Percentiles rank a stretch among this genome's conserved stretches.
Evolutionary conservation across 2,888 invertebrate species (phyloP).

Genomic region (Caenorhabditis uteleia): DNA sequence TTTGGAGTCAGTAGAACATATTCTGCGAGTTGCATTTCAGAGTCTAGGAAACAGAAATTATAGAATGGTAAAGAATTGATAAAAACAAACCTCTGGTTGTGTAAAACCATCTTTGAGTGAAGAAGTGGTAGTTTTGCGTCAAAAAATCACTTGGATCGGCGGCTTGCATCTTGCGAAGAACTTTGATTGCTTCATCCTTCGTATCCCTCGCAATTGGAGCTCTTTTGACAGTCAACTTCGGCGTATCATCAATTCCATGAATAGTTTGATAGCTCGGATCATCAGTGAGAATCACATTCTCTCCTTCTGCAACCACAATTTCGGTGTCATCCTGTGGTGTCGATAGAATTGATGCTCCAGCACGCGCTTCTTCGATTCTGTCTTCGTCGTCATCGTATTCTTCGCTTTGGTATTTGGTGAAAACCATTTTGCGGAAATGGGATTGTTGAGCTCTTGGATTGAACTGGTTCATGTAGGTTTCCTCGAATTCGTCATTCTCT

Average conservation of each 20-base stretch:
- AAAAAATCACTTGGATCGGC: slow-evolving; percentile 5
- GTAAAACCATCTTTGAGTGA: slow-evolving; percentile 21
- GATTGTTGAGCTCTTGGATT: no score
- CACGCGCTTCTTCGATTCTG: no score
- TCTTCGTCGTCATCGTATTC: no score
- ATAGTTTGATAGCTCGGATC: slow-evolving; percentile 10
- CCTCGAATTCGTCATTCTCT: no score
- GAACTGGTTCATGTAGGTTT: no score
- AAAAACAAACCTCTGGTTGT: slow-evolving; percentile 12
- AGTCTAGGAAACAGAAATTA: neutral
- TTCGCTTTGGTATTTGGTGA: no score
- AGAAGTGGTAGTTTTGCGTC: slow-evolving; percentile 9
- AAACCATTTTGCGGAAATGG: no score
- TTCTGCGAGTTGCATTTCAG: slow-evolving; percentile 13
- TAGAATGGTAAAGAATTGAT: neutral
- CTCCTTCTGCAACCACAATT: no score
- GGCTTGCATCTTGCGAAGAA: slow-evolving; percentile 13
- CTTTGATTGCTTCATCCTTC: slow-evolving; percentile 23
- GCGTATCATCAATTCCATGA: slow-evolving; percentile 28
- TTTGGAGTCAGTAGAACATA: slow-evolving; percentile 33
- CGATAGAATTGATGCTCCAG: no score
- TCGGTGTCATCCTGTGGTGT: no score
- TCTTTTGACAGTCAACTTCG: slow-evolving; percentile 22
- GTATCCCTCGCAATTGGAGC: neutral
- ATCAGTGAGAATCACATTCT: no score